Evolutionary conservation across 1,140 invertebrate genomes (phyloP).

Genomic region (Drosophila bifasciata): DNA sequence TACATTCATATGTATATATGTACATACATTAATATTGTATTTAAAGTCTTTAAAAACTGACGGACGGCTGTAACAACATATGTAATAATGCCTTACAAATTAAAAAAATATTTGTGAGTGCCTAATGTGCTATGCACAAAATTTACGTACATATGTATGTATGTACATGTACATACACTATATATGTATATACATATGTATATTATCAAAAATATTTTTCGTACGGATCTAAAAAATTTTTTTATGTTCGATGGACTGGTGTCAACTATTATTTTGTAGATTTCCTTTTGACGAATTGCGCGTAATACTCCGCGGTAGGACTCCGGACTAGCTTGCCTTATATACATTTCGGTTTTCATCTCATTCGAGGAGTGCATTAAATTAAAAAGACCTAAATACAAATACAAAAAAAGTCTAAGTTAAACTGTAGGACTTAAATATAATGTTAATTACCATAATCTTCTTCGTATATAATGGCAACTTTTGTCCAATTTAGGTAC

Average conservation of each 20-base stretch:
- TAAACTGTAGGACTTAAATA: conserved; percentile 1
- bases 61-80: no score
- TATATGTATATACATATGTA: not conserved
- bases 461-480: conserved; percentile 96
- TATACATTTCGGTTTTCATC: conserved; percentile 92
- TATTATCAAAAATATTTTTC: conserved; percentile 17
- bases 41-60: not conserved
- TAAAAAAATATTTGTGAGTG: no score
- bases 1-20: not conserved
- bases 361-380: conserved; percentile 89
- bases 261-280: conserved; percentile 93
- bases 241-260: conserved; percentile 91
- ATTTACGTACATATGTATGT: not conserved
- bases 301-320: conserved; percentile 92
- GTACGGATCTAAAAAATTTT: conserved; percentile 91
- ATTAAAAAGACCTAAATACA: conserved; percentile 91
- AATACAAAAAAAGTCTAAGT: conserved; percentile 4
- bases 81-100: no score
- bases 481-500: conserved; percentile 96
- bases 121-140: no score
- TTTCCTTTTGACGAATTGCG: conserved; percentile 92
- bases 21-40: not conserved
- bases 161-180: no score
- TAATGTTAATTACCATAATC: conserved; percentile 63
- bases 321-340: conserved; percentile 89